Base-by-base conservation (phyloP, 2,797 vertebrate genomes). In the Psittacula echo region DNA sequence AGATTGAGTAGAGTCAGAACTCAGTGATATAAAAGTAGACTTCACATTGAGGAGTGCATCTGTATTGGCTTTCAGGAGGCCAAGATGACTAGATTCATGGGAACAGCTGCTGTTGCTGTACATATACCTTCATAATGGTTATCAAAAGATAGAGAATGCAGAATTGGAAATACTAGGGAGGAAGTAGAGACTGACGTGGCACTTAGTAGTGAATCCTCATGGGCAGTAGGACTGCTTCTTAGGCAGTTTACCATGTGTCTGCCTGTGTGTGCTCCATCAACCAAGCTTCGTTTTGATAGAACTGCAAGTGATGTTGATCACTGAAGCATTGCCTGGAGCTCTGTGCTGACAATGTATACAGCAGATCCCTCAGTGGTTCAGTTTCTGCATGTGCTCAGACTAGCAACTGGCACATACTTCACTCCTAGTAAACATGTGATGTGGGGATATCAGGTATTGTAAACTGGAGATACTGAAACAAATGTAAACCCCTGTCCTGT, bases 311-410 rank as follows among this genome's bases (percentile, higher is more conserved):
- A 30, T 45, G 30, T 20, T 32, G 24, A 1, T 1, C 9, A 3
- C 26, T 53, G 6, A 19, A 23, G n/a, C 2, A 1, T 18, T 60
- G 56, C 50, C 73, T 89, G 73, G n/a, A 72, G 60, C 66, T 47
- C 41, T 3, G 5, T 7, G 0, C 20, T 26, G 42, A 15, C 34
- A 10, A 7, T 1, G 12, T 62, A 1, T 32, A 5, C 32, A n/a
- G 66, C 39, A 45, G 39, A 45, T 78, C 29, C 45, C n/a, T 24
- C 7, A 2, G 37, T 17, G 64, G 26, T 34, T 51, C 11, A 29
- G 44, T 34, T 45, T 51, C 20, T 65, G 44, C 21, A 6, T 1
- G 3, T 72, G 45, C 53, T 41, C 6, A 44, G 37, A 27, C 24
- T 30, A 13, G 37, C 37, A 34, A 9, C 42, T 19, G 56, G 17